Evolutionary conservation across 2,113 vertebrate genomes (phyloP), one percentile per base, ranked within the genome.

Genomic region (Oreocharis arfaki): DNA sequence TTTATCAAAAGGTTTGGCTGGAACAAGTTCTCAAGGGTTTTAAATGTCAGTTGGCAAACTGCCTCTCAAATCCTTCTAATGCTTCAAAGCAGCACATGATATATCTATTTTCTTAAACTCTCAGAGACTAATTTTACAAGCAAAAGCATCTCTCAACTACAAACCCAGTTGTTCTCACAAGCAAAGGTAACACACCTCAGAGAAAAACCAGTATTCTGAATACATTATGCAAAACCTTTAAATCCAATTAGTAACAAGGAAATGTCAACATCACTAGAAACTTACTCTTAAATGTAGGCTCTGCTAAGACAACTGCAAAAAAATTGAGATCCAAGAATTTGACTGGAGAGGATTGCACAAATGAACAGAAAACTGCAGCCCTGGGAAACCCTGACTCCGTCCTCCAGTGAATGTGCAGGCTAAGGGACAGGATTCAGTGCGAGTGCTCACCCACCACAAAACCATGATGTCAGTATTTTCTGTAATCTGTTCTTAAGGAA

Each of bases 1-100:
- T 84, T 70, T 74, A 92, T 75, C 80, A 84, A 44, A 75, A 90
- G 76, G 79, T 53, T 93, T 84, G 69, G 52, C 73, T 94, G 47
- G 74, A 93, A 78, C 44, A 67, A 56, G 59, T 90, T 65, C 96
- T 94, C 88, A n/a, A 61, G 75, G 85, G 94, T 74, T 95, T 95
- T 76, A 90, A 86, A 89, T 92, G 86, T 92, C 87, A 78, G 44
- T 6, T 93, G 90, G 93, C 77, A 94, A 87, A 82, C 77, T 82
- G 84, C 76, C 57, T 61, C 85, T 86, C 73, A 88, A 92, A 90
- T 75, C 88, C 68, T 74, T 49, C 90, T 64, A 79, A 60, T 49
- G 41, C 57, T 89, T 89, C 71, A 67, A 88, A 95, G 92, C 7
- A 71, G 73, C 44, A 81, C 63, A 68, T 6, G 24, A 96, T 70